A percentile compares a stretch with the other conserved stretches of the same genome.
phyloP scores from a whole-genome alignment of 2,797 vertebrate genomes.

The Stomatorhinus walkeri region DNA sequence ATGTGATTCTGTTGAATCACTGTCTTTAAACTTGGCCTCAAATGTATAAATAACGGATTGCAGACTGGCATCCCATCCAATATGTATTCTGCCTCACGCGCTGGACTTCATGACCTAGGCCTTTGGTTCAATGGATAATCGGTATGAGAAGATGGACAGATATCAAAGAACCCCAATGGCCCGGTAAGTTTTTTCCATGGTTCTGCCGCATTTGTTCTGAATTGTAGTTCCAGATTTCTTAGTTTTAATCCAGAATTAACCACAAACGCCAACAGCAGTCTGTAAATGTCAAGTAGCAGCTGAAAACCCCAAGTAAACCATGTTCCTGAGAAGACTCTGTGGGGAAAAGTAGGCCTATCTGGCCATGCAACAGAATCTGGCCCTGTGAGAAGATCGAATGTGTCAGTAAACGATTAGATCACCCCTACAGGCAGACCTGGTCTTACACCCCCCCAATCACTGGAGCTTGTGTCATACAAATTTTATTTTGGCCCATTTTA shows the following conservation, averaged over 20 bases:
- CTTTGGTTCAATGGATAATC: background rate
- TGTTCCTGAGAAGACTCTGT: background rate
- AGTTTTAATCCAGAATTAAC: background rate
- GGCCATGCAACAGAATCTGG: background rate
- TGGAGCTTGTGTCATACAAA: background rate
- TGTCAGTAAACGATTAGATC: background rate
- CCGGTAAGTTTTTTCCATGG: background rate
- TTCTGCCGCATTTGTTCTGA: background rate
- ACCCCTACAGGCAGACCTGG: background rate
- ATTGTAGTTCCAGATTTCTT: background rate
- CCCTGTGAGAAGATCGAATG: background rate
- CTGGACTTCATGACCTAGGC: background rate
- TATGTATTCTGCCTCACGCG: background rate
- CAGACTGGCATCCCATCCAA: background rate
- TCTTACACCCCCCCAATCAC: background rate
- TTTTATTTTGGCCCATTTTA: background rate
- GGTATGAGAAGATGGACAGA: background rate
- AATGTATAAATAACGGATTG: background rate
- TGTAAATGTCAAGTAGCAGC: background rate
- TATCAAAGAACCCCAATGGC: background rate
- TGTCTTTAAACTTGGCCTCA: background rate
- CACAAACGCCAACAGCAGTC: background rate
- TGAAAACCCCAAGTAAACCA: background rate
- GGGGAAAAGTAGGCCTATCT: background rate
- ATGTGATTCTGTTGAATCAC: background rate